Conservation (phyloP, 2,888 invertebrate species). For the Drosophila buzzatii region DNA sequence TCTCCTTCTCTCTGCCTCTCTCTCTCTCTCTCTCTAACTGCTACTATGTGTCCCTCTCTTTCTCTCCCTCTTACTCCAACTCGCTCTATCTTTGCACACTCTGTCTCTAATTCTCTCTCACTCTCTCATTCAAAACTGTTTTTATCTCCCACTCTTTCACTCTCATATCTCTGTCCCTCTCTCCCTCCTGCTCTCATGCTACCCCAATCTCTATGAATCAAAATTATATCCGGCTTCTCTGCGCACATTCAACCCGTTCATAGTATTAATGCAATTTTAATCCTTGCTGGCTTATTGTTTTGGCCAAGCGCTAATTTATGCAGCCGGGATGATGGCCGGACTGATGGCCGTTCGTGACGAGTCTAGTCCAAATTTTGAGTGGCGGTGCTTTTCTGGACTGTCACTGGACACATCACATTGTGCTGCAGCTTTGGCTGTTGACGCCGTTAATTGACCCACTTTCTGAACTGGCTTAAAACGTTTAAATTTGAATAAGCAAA, state of each 20-base stretch:
- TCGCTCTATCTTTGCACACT: background rate
- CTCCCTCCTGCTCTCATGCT: background rate
- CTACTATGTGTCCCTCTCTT: background rate
- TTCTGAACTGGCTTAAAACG: conserved; percentile 59
- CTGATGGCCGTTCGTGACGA: background rate
- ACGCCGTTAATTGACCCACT: conserved; percentile 58
- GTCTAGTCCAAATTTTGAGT: conserved; percentile 6
- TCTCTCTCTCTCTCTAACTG: background rate
- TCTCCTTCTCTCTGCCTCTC: background rate
- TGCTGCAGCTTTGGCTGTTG: conserved; percentile 53
- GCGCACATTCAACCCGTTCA: background rate
- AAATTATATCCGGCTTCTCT: background rate
- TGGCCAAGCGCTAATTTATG: conserved; percentile 42
- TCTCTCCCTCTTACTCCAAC: background rate
- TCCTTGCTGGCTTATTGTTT: conserved; percentile 28
- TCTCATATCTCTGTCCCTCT: background rate
- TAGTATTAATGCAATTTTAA: conserved; percentile 21
- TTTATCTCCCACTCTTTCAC: no score
- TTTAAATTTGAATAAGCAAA: conserved; percentile 73
- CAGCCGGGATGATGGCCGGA: conserved; percentile 8
- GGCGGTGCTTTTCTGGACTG: background rate
- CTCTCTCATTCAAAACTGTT: background rate
- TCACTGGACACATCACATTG: conserved; percentile 23
- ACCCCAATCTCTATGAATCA: background rate
- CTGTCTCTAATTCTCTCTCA: no score